Base-by-base conservation (phyloP, 1,140 invertebrate genomes). In the Scylla paramamosain region DNA sequence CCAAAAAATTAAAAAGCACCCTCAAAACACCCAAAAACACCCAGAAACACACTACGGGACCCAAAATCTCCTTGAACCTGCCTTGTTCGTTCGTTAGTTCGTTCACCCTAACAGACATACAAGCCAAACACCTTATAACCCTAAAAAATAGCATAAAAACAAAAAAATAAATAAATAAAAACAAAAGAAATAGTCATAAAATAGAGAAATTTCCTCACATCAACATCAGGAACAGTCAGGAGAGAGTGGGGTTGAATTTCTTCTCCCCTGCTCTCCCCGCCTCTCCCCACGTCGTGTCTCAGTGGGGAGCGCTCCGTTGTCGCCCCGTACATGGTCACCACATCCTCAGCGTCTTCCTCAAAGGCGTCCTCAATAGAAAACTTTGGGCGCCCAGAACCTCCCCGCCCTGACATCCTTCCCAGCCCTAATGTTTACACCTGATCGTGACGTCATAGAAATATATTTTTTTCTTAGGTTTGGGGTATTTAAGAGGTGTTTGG, bases 351-450 rank as follows among this genome's bases (percentile, higher is more conserved):
- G 96, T 98, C 98, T 96, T 98, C 98, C 97, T 98, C 98, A 96
- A 98, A 98, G 16, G 98, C 98, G 97, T 98, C 98, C 97, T 98
- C 98, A 96, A 98, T 98, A 86, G 98, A 98, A 97, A 98, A 98
- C 20, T 91, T 94, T n/a, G 89, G 94, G 14, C 83, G 39, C 6
- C 25, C 39, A 0, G 39, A n/a, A 29, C 88, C 46, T 29, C 4
- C 12, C 1, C 1, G 16, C 20, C 59, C 10, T 4, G 67, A 25
- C 67, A 77, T 95, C 77, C 77, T 94, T 94, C 77, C 86, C n/a
- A 89, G 93, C 86, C 86, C 25, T 84, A 28, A 28, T 91, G n/a
- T 29, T 92, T n/a, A 39, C 88, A 90, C 29, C 45, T 89, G 87
- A 32, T 7, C 88, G 88, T 45, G 39, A 39, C 39, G 39, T 39